Conservation (phyloP, 2,113 vertebrate genomes). For the Paracanthobrama guichenoti region DNA sequence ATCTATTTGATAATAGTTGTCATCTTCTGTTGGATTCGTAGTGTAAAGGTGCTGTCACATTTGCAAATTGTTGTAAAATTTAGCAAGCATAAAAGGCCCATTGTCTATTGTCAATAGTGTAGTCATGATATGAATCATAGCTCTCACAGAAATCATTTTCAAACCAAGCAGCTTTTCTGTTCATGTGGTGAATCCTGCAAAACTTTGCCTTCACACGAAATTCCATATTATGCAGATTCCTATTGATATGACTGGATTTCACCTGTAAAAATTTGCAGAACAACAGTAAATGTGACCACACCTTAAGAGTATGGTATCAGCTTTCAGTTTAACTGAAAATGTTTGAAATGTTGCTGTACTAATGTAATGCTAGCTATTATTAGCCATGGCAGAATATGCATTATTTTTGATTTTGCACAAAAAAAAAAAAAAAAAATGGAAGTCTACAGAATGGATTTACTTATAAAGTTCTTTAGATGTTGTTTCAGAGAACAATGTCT, state of each 20-base stretch:
- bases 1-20: too few relatives aligned
- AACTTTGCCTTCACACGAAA: too few relatives aligned
- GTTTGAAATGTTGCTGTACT: not conserved
- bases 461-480: not conserved
- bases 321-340: not conserved
- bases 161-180: not conserved
- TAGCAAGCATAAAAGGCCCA: too few relatives aligned
- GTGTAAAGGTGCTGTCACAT: too few relatives aligned
- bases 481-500: conserved; percentile 27
- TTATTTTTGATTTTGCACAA: not conserved
- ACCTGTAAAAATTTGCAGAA: not conserved
- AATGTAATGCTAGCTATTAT: not conserved
- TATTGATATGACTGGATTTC: not conserved
- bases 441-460: not conserved
- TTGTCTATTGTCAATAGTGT: not conserved
- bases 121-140: not conserved
- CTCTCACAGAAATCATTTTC: not conserved
- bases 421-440: not conserved
- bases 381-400: not conserved
- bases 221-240: too few relatives aligned
- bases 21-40: too few relatives aligned
- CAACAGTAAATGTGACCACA: not conserved
- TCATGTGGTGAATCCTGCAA: not conserved
- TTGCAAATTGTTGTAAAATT: too few relatives aligned
- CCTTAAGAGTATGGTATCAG: not conserved